Conservation (phyloP, 2,113 vertebrate species). For the Malurus elegans region DNA sequence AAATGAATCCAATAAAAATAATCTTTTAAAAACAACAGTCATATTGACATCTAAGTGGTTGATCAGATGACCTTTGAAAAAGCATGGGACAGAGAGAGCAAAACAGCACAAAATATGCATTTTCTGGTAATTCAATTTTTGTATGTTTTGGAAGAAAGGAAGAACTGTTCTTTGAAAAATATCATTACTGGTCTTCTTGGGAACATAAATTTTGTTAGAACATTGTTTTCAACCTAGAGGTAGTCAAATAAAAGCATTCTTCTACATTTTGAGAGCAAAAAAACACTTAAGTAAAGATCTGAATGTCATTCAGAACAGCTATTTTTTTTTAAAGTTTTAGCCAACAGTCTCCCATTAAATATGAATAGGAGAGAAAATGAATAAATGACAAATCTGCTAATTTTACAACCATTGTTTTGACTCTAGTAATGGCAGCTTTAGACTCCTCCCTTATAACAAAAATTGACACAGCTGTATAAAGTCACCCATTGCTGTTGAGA, state of each 20-base stretch:
- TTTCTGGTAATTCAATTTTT: not conserved
- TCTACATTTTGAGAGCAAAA: not conserved
- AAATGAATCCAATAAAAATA: not conserved
- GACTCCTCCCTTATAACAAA: not conserved
- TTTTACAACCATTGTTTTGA: not conserved
- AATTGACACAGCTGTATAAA: not conserved
- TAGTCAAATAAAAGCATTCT: not conserved
- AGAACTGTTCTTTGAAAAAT: not conserved
- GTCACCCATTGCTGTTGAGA: not conserved
- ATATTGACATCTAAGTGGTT: not conserved
- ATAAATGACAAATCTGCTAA: not conserved
- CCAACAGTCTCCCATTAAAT: conserved; percentile 22
- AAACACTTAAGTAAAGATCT: not conserved
- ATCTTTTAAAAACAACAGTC: not conserved
- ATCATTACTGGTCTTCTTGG: not conserved
- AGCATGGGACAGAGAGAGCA: not conserved
- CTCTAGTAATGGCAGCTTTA: not conserved
- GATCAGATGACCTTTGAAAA: not conserved
- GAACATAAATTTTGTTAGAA: not conserved
- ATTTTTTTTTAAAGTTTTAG: not conserved
- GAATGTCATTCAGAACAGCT: not conserved
- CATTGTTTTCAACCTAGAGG: not conserved
- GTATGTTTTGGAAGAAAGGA: not conserved
- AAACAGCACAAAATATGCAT: not conserved
- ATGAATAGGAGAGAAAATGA: not conserved